Percentiles rank a stretch among this genome's conserved stretches.
These are phyloP conservation scores for Bombyx huttoni DNA, from an alignment of 2,888 invertebrate species.

Conservation along the genomic window DNA sequence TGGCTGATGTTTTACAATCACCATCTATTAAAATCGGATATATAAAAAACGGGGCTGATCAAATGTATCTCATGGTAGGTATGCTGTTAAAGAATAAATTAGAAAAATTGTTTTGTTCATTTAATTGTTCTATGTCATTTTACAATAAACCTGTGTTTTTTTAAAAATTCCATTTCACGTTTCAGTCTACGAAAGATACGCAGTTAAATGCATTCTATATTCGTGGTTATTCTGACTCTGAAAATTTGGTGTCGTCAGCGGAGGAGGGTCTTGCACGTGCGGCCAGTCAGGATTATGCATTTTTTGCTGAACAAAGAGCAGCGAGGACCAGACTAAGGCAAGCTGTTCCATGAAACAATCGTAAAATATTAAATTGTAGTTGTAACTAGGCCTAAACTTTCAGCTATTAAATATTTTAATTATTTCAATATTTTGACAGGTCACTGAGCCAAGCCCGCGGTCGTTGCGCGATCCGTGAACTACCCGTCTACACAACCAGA, in stretches of 20 bases:
- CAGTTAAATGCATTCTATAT: conserved; percentile 70
- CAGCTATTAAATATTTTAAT: background rate
- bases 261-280: conserved; percentile 70
- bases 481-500: conserved; percentile 68
- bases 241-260: conserved; percentile 59
- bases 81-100: no score
- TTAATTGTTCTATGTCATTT: no score
- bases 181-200: conserved; percentile 66
- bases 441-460: conserved; percentile 56
- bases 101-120: no score
- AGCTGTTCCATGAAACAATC: background rate
- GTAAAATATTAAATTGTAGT: no score
- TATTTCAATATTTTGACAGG: conserved; percentile 13
- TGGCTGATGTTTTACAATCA: conserved; percentile 69
- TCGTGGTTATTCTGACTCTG: conserved; percentile 60
- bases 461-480: conserved; percentile 69
- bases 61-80: conserved; percentile 74
- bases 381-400: no score
- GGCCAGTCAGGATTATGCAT: conserved; percentile 71
- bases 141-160: no score
- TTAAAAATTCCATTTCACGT: no score
- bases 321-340: conserved; percentile 65
- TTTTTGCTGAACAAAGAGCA: conserved; percentile 74
- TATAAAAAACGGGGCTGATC: conserved; percentile 71
- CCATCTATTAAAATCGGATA: conserved; percentile 75